phyloP scores from a whole-genome alignment of 2,113 vertebrate species.

The Ptilonorhynchus violaceus region DNA sequence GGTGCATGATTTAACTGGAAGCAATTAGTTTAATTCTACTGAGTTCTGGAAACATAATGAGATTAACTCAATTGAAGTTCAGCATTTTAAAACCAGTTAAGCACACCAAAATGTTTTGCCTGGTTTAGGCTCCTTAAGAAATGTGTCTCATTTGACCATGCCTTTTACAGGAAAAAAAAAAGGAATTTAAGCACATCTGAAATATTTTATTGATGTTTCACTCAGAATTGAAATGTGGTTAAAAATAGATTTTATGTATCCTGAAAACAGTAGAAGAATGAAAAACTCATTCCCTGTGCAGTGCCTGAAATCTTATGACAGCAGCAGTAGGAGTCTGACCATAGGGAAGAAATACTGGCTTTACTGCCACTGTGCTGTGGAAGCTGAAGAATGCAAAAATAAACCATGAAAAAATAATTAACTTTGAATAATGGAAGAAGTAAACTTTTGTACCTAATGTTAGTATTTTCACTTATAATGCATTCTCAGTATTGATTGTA shows the following conservation, averaged over 20 bases:
- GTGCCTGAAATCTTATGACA: neutral
- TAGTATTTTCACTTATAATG: neutral
- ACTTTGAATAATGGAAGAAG: neutral
- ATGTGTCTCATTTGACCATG: neutral
- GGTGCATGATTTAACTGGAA: neutral
- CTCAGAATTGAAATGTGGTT: neutral
- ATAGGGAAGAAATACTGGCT: neutral
- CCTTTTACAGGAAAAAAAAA: neutral
- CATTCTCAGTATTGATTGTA: neutral
- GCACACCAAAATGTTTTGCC: neutral
- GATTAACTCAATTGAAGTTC: neutral
- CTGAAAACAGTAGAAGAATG: neutral
- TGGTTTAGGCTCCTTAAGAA: neutral
- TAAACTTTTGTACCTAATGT: neutral
- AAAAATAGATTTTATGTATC: slow-evolving; percentile 16
- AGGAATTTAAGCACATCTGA: neutral
- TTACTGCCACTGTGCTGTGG: neutral
- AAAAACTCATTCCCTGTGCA: neutral
- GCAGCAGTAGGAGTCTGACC: neutral
- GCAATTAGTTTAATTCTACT: neutral
- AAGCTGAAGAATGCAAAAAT: neutral
- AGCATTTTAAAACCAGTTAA: neutral
- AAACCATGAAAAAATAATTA: neutral
- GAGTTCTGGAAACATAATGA: neutral
- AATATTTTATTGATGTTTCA: neutral